phyloP scores from a whole-genome alignment of 2,797 vertebrate species.

The Distichodus sexfasciatus region DNA sequence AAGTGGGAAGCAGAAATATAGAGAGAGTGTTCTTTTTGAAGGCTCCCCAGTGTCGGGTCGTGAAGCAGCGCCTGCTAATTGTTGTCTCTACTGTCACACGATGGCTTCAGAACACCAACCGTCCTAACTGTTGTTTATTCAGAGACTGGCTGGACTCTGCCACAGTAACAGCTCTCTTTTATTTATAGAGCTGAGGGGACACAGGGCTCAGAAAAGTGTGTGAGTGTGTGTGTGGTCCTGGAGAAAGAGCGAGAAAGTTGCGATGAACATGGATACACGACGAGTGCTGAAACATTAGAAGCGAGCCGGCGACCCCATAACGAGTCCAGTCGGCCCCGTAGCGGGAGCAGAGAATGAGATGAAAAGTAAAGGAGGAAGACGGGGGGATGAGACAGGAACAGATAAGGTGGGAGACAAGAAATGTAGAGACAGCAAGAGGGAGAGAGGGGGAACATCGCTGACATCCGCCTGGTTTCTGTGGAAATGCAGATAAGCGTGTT shows the following conservation, averaged over 20 bases:
- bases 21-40: constrained; percentile 27
- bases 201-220: constrained; percentile 17
- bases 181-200: constrained; percentile 26
- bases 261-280: constrained; percentile 9
- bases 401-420: constrained; percentile 16
- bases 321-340: constrained; percentile 56
- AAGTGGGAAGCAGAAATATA: too few species aligned
- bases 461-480: constrained; percentile 55
- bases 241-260: constrained; percentile 28
- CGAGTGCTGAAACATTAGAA: constrained; percentile 16
- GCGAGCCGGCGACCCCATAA: constrained; percentile 49
- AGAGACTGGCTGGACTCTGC: constrained; percentile 14
- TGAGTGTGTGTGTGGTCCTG: constrained; percentile 29
- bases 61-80: too few species aligned
- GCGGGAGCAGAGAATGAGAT: constrained; percentile 7
- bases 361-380: constrained; percentile 22
- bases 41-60: too few species aligned
- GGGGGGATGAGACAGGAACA: constrained; percentile 14
- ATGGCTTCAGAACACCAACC: constrained; percentile 35
- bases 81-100: too few species aligned
- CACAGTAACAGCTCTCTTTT: constrained; percentile 17
- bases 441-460: constrained; percentile 43
- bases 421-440: not conserved
- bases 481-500: constrained; percentile 72
- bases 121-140: constrained; percentile 31